These are phyloP conservation scores for Perodicticus potto DNA, from an alignment of 2,797 vertebrate species.

Conservation along the genomic window DNA sequence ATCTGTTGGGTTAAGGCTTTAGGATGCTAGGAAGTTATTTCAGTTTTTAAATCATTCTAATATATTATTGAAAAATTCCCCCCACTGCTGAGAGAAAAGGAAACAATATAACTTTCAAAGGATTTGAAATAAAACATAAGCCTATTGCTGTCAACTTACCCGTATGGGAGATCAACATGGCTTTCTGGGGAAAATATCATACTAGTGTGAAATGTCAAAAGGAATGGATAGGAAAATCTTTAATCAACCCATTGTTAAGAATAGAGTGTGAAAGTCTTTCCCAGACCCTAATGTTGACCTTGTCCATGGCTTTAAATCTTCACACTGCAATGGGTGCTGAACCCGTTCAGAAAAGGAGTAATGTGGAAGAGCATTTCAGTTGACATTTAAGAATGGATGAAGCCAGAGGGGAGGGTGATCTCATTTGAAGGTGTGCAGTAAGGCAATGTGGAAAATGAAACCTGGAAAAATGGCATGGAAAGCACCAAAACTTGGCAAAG, in stretches of 20 bases:
- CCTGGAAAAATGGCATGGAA: not conserved
- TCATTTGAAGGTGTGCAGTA: not conserved
- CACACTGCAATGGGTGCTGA: not conserved
- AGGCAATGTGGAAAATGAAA: slow-evolving; percentile 19
- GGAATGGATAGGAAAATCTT: not conserved
- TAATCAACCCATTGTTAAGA: not conserved
- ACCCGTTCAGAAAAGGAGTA: not conserved
- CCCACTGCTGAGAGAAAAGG: slow-evolving; percentile 31
- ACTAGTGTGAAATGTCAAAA: not conserved
- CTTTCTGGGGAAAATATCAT: not conserved
- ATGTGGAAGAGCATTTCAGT: not conserved
- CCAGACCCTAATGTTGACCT: not conserved
- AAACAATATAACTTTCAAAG: slow-evolving; percentile 29
- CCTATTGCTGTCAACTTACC: not conserved
- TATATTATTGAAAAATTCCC: not conserved
- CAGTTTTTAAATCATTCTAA: slow-evolving; percentile 52
- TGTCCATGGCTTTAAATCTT: slow-evolving; percentile 6
- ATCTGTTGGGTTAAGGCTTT: not conserved
- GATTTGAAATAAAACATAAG: slow-evolving; percentile 50
- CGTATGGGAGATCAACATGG: not conserved
- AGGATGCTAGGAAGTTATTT: slow-evolving; percentile 16
- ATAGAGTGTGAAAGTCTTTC: not conserved
- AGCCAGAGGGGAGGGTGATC: not conserved
- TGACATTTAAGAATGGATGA: not conserved
- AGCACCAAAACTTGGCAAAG: not conserved